These are phyloP conservation scores for Drepana arcuata DNA, from an alignment of 1,140 invertebrate genomes.

Conservation along the genomic window DNA sequence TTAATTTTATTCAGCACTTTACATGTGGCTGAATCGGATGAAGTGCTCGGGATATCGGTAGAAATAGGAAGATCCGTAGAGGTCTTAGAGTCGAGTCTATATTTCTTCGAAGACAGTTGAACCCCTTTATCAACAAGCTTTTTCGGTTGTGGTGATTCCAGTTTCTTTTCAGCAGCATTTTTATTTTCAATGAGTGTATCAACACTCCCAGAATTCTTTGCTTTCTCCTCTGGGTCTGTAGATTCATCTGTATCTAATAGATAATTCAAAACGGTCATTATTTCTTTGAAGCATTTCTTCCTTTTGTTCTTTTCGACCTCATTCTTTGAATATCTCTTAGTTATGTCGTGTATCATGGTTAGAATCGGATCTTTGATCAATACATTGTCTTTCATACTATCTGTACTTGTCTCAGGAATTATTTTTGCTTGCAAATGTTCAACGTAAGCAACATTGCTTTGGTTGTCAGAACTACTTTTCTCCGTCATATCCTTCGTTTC, in stretches of 20 bases:
- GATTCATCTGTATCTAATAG: slow-evolving; percentile 54
- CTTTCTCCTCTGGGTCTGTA: slow-evolving; percentile 32
- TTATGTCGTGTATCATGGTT: slow-evolving; percentile 49
- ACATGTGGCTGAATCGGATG: slow-evolving; percentile 45
- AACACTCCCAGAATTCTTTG: slow-evolving; percentile 12
- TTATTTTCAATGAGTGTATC: slow-evolving; percentile 2
- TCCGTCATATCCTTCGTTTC: too few species aligned
- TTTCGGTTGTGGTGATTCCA: neutral
- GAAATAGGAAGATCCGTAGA: slow-evolving; percentile 40
- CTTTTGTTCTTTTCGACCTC: slow-evolving; percentile 37
- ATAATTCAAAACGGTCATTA: slow-evolving; percentile 49
- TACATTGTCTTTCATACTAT: too few species aligned
- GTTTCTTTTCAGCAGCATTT: slow-evolving; percentile 6
- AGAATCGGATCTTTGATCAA: slow-evolving; percentile 46
- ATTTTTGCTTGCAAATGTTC: too few species aligned
- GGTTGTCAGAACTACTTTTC: too few species aligned
- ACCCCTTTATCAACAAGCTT: slow-evolving; percentile 34
- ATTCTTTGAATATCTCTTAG: slow-evolving; percentile 49
- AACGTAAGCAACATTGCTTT: too few species aligned
- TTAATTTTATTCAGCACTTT: slow-evolving; percentile 53
- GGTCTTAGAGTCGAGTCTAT: slow-evolving; percentile 16
- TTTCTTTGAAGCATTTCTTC: slow-evolving; percentile 59
- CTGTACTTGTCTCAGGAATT: too few species aligned
- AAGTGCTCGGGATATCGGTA: slow-evolving; percentile 38
- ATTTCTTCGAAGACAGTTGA: slow-evolving; percentile 30